Conservation (phyloP, 2,797 vertebrate species). For the Ara ararauna region DNA sequence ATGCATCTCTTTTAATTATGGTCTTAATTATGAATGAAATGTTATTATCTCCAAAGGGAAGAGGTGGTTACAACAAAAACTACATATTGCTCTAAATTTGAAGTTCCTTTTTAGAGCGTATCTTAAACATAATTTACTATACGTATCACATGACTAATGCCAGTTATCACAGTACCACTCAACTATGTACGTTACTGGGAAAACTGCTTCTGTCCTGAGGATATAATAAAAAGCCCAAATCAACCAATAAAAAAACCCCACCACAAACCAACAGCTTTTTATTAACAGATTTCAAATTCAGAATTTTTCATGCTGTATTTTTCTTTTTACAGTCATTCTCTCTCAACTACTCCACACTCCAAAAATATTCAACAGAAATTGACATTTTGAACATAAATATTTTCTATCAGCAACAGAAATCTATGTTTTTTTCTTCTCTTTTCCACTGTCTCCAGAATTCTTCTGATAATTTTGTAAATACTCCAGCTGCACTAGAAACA, state of each 20-base stretch:
- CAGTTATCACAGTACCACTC: not conserved
- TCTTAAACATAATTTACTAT: not conserved
- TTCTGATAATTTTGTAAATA: not conserved
- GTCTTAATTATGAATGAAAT: not conserved
- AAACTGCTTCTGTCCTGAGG: not conserved
- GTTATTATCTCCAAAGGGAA: not conserved
- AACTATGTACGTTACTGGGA: not conserved
- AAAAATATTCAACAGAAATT: not conserved
- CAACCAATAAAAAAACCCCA: rapidly evolving
- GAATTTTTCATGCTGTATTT: not conserved
- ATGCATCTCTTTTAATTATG: not conserved
- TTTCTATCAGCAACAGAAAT: not conserved
- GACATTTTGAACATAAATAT: not conserved
- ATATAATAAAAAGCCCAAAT: not conserved
- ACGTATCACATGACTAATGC: not conserved
- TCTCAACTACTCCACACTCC: not conserved
- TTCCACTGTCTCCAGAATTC: not conserved
- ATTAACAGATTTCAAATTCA: not conserved
- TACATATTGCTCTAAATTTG: not conserved
- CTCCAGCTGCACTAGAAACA: not conserved
- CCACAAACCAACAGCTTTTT: not conserved
- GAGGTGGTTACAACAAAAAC: not conserved
- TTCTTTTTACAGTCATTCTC: not conserved
- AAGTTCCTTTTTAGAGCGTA: not conserved
- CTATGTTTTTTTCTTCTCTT: not conserved